These are phyloP conservation scores for Leptobrachium ailaonicum DNA, from an alignment of 2,113 vertebrate genomes.

Conservation along the genomic window DNA sequence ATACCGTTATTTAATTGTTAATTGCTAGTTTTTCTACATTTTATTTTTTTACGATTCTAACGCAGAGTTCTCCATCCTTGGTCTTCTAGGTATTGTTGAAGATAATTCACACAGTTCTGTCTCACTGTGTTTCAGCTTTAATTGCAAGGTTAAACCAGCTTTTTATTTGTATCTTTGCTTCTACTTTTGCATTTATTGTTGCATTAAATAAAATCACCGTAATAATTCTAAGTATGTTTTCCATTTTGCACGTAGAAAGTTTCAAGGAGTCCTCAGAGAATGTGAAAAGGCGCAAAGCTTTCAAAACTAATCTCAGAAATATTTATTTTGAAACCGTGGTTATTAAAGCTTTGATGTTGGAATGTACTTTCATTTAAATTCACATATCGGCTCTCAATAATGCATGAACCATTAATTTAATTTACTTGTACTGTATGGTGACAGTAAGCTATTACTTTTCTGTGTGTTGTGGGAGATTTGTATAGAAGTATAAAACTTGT, in stretches of 20 bases:
- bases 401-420: slow-evolving; percentile 10
- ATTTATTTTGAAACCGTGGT: slow-evolving; percentile 31
- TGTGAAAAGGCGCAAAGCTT: slow-evolving; percentile 29
- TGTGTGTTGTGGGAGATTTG: no score
- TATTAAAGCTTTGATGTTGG: slow-evolving; percentile 39
- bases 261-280: slow-evolving; percentile 19
- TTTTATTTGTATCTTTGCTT: neutral
- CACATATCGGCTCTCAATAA: slow-evolving; percentile 42
- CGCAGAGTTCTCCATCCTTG: no score
- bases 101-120: no score
- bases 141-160: no score
- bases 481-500: no score
- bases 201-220: slow-evolving; percentile 6
- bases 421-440: no score
- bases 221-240: slow-evolving; percentile 1
- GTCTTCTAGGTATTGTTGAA: no score
- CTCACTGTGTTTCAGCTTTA: no score
- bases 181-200: neutral
- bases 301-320: slow-evolving; percentile 30
- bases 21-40: no score
- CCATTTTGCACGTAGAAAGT: slow-evolving; percentile 1
- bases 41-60: no score
- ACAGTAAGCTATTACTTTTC: no score
- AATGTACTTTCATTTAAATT: slow-evolving; percentile 40
- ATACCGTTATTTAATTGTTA: no score